Base-by-base conservation (phyloP, 2,113 vertebrate genomes). In the Sebastes fasciatus region DNA sequence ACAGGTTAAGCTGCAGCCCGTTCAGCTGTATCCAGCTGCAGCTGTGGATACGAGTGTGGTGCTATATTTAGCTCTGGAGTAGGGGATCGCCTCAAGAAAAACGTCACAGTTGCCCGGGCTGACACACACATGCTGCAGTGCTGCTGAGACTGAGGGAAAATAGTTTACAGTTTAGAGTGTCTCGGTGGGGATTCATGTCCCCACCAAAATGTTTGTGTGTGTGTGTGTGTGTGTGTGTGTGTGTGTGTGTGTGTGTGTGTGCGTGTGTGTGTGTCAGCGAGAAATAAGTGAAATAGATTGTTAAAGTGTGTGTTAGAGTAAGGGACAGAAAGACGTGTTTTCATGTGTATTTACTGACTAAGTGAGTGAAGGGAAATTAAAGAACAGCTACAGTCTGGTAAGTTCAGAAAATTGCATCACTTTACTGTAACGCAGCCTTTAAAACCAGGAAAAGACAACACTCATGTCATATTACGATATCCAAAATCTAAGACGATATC, bases 81-180 rank as follows among this genome's bases (percentile, higher is more conserved):
- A 8, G 73, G 83, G 89, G 90, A 92, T 90, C 19, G 88, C 90
- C 86, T 88, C 76, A 67, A 85, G 87, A 77, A 60, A 87, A 90
- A 88, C 85, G 65, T 91, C 82, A 91, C 79, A 75, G 68, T 73
- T 67, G 69, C 79, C 77, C 17, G 8, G 48, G 70, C 61, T 83
- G 66, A 86, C 65, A 87, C 67, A 87, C 67, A 80, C 49, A 82
- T 75, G 80, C 77, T 61, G 68, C 73, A 83, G 46, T 4, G 10
- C 65, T 64, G n/a, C 84, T 77, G 66, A 82, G 65, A 86, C 48
- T 45, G n/a, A 75, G 19, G 52, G 6, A 55, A 9, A 43, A 49
- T 14, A 46, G n/a, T 48, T 67, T 57, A 23, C n/a, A 52, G 48
- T 65, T 55, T 52, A 26, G 2, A 65, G 62, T 2, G 49, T 26